These are phyloP conservation scores for Oryzias dopingdopingensis DNA, from an alignment of 2,797 vertebrate genomes.

Conservation along the genomic window DNA sequence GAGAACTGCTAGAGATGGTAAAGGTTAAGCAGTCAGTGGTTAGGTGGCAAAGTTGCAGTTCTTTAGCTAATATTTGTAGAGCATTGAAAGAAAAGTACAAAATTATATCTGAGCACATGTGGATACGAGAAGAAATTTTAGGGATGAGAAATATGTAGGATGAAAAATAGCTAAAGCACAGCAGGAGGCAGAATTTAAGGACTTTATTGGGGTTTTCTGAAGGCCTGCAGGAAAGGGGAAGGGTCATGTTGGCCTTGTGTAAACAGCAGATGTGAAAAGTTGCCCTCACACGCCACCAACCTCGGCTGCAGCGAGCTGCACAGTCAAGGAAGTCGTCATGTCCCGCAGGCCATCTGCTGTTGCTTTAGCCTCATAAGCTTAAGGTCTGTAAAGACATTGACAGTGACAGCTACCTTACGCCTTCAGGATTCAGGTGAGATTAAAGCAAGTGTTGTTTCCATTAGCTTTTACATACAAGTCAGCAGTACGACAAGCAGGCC, in stretches of 20 bases:
- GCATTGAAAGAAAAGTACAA: conserved; percentile 12
- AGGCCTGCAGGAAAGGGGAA: conserved; percentile 43
- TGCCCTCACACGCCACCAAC: conserved; percentile 44
- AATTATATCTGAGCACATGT: not conserved
- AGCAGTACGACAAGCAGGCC: conserved; percentile 58
- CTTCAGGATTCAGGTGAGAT: conserved; percentile 71
- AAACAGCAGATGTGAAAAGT: conserved; percentile 72
- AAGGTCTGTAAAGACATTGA: conserved; percentile 56
- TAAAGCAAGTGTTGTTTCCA: conserved; percentile 62
- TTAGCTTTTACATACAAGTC: conserved; percentile 64
- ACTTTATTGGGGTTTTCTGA: conserved; percentile 42
- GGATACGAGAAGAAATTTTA: conserved; percentile 2
- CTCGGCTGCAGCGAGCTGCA: conserved; percentile 49
- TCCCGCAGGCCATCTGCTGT: conserved; percentile 58
- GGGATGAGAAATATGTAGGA: conserved; percentile 5
- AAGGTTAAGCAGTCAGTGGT: conserved; percentile 50
- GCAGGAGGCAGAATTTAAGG: conserved; percentile 37
- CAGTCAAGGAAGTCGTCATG: conserved; percentile 45
- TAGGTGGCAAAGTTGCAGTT: not conserved
- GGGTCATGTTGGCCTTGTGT: conserved; percentile 62
- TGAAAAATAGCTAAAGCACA: conserved; percentile 13
- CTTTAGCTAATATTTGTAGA: not conserved
- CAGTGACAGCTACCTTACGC: conserved; percentile 56
- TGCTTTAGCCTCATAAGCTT: conserved; percentile 48
- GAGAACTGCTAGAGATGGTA: conserved; percentile 53